phyloP scores from a whole-genome alignment of 2,797 vertebrate species.

The Pyrocephalus nanus region DNA sequence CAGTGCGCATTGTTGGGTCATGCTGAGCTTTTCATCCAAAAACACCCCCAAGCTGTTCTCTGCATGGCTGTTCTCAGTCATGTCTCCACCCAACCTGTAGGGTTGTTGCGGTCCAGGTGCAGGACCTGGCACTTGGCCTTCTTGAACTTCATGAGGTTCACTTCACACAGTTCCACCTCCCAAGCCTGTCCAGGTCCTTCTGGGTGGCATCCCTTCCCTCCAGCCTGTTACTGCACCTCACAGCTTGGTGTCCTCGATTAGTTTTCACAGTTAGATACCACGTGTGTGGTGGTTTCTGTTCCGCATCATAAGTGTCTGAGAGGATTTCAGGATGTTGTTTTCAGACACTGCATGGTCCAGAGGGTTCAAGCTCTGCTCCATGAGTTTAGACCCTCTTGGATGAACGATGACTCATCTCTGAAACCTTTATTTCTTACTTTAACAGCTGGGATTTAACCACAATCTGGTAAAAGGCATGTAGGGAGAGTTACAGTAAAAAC shows the following conservation, averaged over 20 bases:
- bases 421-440: not conserved
- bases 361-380: accelerated
- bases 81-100: not conserved
- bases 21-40: not conserved
- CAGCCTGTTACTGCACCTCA: accelerated
- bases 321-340: not conserved
- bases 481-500: not conserved
- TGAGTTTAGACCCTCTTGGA: not conserved
- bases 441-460: not conserved
- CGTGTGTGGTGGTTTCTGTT: not conserved
- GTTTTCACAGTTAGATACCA: not conserved
- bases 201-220: no score
- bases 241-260: not conserved
- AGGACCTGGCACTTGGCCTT: not conserved
- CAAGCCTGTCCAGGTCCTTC: not conserved
- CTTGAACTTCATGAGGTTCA: not conserved
- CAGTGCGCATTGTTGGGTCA: no score
- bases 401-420: not conserved
- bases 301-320: not conserved
- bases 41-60: not conserved
- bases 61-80: not conserved
- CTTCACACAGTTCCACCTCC: no score
- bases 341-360: not conserved
- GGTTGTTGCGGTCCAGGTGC: not conserved
- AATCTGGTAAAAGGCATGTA: not conserved